Evolutionary conservation across 1,140 invertebrate genomes (phyloP).

Genomic region (Augochlora pura): DNA sequence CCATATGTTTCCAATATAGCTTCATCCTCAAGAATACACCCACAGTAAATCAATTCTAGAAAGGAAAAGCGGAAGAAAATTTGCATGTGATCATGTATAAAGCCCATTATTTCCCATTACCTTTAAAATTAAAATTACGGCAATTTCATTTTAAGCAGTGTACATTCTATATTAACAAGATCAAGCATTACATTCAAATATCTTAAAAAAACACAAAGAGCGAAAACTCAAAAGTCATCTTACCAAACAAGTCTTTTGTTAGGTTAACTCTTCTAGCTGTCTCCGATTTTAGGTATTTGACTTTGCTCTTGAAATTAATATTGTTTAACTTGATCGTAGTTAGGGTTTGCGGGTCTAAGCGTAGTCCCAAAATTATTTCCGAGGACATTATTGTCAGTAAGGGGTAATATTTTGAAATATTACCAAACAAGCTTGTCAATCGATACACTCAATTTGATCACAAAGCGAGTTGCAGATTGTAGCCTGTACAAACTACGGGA

Average conservation of each 20-base stretch:
- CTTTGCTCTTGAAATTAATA: constrained; percentile 80
- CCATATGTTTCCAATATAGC: constrained; percentile 78
- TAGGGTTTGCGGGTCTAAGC: constrained; percentile 70
- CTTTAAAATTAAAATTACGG: background rate
- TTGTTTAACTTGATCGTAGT: constrained; percentile 78
- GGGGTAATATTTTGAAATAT: background rate
- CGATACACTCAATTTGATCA: too few relatives aligned
- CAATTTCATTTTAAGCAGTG: background rate
- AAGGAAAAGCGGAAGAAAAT: constrained; percentile 45
- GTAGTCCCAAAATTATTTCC: constrained; percentile 72
- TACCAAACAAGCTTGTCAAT: background rate
- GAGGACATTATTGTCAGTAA: constrained; percentile 60
- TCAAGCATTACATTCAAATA: background rate
- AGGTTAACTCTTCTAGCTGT: constrained; percentile 76
- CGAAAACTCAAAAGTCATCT: constrained; percentile 36
- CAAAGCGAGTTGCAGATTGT: too few relatives aligned
- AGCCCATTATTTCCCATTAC: background rate
- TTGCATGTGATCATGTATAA: constrained; percentile 6
- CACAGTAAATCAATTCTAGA: constrained; percentile 81
- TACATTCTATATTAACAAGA: background rate
- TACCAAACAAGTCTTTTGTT: constrained; percentile 78
- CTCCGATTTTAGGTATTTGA: constrained; percentile 77
- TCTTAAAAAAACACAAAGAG: constrained; percentile 16
- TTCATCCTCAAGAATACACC: constrained; percentile 80
- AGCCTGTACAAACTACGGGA: too few relatives aligned